Percentiles rank a stretch among this genome's conserved stretches.
These are phyloP conservation scores for Tribolium freemani DNA, from an alignment of 2,888 invertebrate species.

Conservation along the genomic window DNA sequence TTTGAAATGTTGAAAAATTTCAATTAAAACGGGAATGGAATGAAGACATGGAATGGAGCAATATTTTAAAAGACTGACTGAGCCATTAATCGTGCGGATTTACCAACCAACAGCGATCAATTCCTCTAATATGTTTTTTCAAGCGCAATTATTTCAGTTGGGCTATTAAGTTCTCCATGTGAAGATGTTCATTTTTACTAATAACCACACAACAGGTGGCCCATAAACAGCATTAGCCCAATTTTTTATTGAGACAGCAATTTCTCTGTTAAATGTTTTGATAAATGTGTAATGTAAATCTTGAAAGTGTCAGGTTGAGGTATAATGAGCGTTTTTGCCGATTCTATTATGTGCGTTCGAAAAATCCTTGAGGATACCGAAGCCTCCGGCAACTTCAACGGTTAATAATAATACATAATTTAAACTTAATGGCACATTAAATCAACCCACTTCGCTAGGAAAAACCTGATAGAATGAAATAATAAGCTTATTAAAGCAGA, in stretches of 20 bases:
- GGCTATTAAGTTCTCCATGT: background rate
- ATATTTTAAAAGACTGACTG: conserved; percentile 7
- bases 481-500: conserved; percentile 14
- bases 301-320: background rate
- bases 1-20: background rate
- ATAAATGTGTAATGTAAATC: background rate
- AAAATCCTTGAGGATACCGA: conserved; percentile 3
- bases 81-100: conserved; percentile 3
- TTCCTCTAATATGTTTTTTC: background rate
- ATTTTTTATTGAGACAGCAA: background rate
- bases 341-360: background rate
- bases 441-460: conserved; percentile 4
- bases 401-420: conserved; percentile 12
- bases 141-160: background rate
- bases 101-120: background rate
- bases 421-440: conserved; percentile 23
- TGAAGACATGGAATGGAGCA: background rate
- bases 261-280: background rate
- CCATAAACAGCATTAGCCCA: background rate
- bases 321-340: background rate
- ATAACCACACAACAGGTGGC: conserved; percentile 3
- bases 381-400: conserved; percentile 9
- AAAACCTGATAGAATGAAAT: conserved; percentile 2
- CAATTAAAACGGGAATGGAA: conserved; percentile 6
- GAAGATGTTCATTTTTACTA: conserved; percentile 1